Evolutionary conservation across 2,797 vertebrate species (phyloP).

Genomic region (Sebastes umbrosus): DNA sequence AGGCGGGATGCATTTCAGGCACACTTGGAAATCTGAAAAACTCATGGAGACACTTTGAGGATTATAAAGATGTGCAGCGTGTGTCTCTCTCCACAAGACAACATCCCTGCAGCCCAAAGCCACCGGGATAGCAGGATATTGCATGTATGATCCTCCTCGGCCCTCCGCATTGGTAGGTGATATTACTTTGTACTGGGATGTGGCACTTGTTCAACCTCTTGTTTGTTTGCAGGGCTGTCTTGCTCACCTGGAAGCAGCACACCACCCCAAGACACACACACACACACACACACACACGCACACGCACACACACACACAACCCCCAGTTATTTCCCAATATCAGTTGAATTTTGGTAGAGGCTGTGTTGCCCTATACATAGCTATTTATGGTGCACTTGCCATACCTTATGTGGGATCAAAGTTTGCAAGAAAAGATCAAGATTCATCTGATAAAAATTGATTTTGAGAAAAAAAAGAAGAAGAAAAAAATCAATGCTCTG

Average conservation of each 20-base stretch:
- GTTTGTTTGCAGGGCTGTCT: constrained; percentile 13
- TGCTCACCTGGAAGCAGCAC: neutral
- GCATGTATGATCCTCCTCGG: constrained; percentile 34
- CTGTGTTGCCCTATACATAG: neutral
- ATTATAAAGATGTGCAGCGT: constrained; percentile 64
- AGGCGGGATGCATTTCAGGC: constrained; percentile 60
- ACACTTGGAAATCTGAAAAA: constrained; percentile 67
- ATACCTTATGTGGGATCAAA: neutral
- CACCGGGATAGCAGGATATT: constrained; percentile 52
- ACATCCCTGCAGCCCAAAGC: constrained; percentile 26
- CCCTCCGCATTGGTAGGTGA: constrained; percentile 63
- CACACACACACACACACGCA: neutral
- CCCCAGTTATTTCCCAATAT: neutral
- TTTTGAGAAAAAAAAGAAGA: neutral
- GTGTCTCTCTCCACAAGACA: constrained; percentile 47
- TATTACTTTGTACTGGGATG: constrained; percentile 42
- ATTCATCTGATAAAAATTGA: neutral
- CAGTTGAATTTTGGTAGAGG: neutral
- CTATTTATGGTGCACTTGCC: neutral
- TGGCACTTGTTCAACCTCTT: constrained; percentile 42
- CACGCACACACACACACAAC: neutral
- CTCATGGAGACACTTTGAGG: constrained; percentile 68
- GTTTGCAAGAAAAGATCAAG: neutral
- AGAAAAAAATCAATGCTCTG: neutral
- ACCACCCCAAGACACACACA: neutral